Evolutionary conservation across 2,888 invertebrate genomes (phyloP), one percentile per base, ranked within the genome.

Genomic region (Mechanitis messenoides): DNA sequence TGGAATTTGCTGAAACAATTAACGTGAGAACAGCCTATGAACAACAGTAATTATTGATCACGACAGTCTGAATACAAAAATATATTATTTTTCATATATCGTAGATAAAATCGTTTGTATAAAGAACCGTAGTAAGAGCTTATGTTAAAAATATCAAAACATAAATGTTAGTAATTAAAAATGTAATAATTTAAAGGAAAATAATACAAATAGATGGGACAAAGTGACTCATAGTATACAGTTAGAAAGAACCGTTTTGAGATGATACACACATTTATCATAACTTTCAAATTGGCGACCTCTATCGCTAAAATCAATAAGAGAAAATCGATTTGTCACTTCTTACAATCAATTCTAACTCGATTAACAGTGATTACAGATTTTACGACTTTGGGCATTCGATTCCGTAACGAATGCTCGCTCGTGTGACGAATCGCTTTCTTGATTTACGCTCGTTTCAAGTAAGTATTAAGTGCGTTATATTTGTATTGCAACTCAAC

Each of bases 321-420:
- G 60, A 12, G 46, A 33, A 59, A 71, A 67, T 69, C 62, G 63
- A 63, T 57, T 56, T 31, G 56, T 59, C 71, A 71, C 66, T 71
- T 75, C 69, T 73, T 72, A 66, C 69, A 69, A 75, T 75, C 73
- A 74, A 73, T 74, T 65, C 68, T 62, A 60, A 65, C 67, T 61
- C 69, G 70, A 76, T 42, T 42, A 42, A 42, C 42, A 42, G 42
- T 11, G 74, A 71, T 66, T 65, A 74, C 71, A 69, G 73, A 77
- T 76, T 78, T 72, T 69, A 69, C 67, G 70, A 71, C 71, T 76
- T 72, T 46, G 53, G 58, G 64, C 69, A 73, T 63, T 64, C 75
- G 74, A 74, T 77, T 68, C 75, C 76, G 81, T 70, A 80, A 78
- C 84, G 76, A 82, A 84, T 80, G 70, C 64, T 65, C 73, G 70